phyloP scores from a whole-genome alignment of 2,888 invertebrate species.

The Sepioteuthis lessoniana region DNA sequence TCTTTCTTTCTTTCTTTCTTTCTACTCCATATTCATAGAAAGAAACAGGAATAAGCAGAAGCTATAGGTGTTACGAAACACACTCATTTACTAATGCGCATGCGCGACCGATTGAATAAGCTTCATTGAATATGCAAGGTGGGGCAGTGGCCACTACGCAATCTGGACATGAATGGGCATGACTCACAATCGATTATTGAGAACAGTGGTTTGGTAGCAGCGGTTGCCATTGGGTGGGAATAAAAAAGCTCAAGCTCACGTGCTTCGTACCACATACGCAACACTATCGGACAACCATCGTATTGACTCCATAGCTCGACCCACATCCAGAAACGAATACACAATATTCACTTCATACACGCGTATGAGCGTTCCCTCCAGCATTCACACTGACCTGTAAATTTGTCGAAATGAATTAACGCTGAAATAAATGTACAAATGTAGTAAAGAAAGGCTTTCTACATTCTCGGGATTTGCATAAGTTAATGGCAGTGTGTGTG shows the following conservation, averaged over 20 bases:
- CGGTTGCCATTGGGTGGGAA: constrained; percentile 11
- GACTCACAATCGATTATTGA: constrained; percentile 21
- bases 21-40: no score
- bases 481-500: no score
- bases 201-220: background rate
- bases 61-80: background rate
- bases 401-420: no score
- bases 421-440: no score
- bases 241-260: background rate
- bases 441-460: no score
- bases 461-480: no score
- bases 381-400: no score
- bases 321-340: no score
- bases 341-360: no score
- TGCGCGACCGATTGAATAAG: constrained; percentile 33
- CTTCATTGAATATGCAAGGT: background rate
- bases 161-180: constrained; percentile 5
- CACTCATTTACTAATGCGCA: background rate
- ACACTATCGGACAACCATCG: background rate
- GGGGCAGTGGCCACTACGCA: background rate
- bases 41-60: no score
- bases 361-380: no score
- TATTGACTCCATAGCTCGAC: background rate
- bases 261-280: background rate
- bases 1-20: no score